Conservation (phyloP, 2,888 invertebrate genomes). For the Synanthedon tipuliformis region DNA sequence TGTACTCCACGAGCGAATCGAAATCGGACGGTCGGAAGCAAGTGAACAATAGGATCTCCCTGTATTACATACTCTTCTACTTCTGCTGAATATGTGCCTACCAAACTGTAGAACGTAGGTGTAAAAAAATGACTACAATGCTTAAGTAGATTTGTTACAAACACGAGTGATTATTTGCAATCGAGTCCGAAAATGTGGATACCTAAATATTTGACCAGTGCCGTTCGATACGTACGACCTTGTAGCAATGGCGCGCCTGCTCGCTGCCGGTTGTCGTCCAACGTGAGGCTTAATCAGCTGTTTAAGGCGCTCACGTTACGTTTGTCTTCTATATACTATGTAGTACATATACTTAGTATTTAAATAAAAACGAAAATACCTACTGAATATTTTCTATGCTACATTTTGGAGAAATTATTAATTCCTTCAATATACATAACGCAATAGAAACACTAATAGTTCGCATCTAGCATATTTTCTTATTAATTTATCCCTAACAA, state of each 20-base stretch:
- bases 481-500: too few relatives aligned
- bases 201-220: constrained; percentile 41
- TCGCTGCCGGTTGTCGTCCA: constrained; percentile 30
- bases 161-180: constrained; percentile 4
- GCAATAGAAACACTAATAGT: too few relatives aligned
- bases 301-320: constrained; percentile 14
- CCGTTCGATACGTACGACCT: constrained; percentile 52
- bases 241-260: constrained; percentile 34
- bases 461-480: too few relatives aligned
- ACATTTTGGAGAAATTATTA: too few relatives aligned
- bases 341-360: too few relatives aligned
- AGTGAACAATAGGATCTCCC: constrained; percentile 23
- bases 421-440: too few relatives aligned
- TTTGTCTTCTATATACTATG: not conserved
- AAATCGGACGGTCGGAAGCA: constrained; percentile 18
- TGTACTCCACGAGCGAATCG: constrained; percentile 14
- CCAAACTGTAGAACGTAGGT: not conserved
- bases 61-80: constrained; percentile 11
- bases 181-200: constrained; percentile 14
- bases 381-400: too few relatives aligned
- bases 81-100: too few relatives aligned
- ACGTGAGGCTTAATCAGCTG: constrained; percentile 38
- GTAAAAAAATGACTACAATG: not conserved
- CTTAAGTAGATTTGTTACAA: constrained; percentile 1
- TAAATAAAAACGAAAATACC: too few relatives aligned